Evolutionary conservation across 2,888 invertebrate genomes (phyloP), one percentile per base, ranked within the genome.

Genomic region (Synergus umbraculus): DNA sequence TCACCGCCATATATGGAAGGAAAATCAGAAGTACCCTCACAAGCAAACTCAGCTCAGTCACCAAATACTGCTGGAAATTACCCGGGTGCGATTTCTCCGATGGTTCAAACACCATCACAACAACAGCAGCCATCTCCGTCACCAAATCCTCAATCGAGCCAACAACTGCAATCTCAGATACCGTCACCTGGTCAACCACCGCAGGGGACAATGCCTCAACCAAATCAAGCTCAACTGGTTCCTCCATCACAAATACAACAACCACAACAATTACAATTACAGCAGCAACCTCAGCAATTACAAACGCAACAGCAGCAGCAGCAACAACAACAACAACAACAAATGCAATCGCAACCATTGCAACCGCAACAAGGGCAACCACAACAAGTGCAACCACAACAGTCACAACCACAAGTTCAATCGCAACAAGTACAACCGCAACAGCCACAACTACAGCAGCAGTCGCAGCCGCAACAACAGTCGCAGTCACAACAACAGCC

Each of bases 371-470:
- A 84, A 8, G 80, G 79, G 2, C 80, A 67, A 49, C 79, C 81
- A 73, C 80, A 58, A 80, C 83, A 79, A 81, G 83, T 1, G 82
- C 89, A 37, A 54, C 76, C 64, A 4, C 78, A 66, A 37, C 82
- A 37, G 37, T 37, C 54, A 2, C 84, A 78, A 37, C 66, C 43
- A 44, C 78, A 76, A 46, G 49, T 9, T 15, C 49, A 58, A 46
- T 64, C 37, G 9, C 73, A 66, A 18, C 73, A 66, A 18, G 67
- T 43, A 22, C 69, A 77, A n/a, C 76, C 46, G 15, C 87, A 18
- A 91, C 93, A 92, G 94, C 94, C 92, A 93, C 93, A 92, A 91
- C 91, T 90, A 1, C 92, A 90, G 1, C 92, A 90, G 91, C 60
- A 90, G 88, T 81, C 86, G 90, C 3, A 66, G 81, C 79, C 66